Evolutionary conservation across 2,797 vertebrate genomes (phyloP), one percentile per base, ranked within the genome.

Genomic region (Chiloscyllium punctatum): DNA sequence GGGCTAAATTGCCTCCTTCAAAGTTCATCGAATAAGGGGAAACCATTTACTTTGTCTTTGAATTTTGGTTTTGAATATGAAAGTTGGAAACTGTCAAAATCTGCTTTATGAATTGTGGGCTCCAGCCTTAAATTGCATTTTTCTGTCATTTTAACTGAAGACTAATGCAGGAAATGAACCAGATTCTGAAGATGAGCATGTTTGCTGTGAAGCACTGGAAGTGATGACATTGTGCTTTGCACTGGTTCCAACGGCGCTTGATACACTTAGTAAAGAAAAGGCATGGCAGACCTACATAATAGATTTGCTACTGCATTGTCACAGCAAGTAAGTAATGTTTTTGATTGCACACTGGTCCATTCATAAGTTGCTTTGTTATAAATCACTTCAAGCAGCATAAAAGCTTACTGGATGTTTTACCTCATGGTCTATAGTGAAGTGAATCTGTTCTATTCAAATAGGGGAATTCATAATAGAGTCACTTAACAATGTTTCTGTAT

Each of bases 251-350:
- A 99, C 99, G 3, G 99, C 99, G 96, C 97, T 99, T 96, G 99
- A 99, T 97, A 98, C 99, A 37, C 99, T 99, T 96, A 99, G 99
- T 97, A 99, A 99, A 97, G 99, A 99, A 97, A 99, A 99, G 96
- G 99, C 99, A 37, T 99, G 99, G 99, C 99, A 99, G 97, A 99
- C 99, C 0, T 99, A 99, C 97, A 99, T 99, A 97, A 99, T 99
- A 96, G 99, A 99, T 97, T 97, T 99, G 97, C 97, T 99, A 0
- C 97, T 99, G 96, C 99, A 99, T 97, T 99, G 99, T 98, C 99
- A 99, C 97, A 99, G 99, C 99, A 99, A 98, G 99, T 99, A 97
- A 98, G 98, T 98, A 33, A 37, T 53, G 27, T 88, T 16, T 23
- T 91, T 66, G 6, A n/a, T 37, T 18, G 62, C 90, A 69, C 42